phyloP scores from a whole-genome alignment of 2,113 vertebrate genomes.

The Cyanistes caeruleus region DNA sequence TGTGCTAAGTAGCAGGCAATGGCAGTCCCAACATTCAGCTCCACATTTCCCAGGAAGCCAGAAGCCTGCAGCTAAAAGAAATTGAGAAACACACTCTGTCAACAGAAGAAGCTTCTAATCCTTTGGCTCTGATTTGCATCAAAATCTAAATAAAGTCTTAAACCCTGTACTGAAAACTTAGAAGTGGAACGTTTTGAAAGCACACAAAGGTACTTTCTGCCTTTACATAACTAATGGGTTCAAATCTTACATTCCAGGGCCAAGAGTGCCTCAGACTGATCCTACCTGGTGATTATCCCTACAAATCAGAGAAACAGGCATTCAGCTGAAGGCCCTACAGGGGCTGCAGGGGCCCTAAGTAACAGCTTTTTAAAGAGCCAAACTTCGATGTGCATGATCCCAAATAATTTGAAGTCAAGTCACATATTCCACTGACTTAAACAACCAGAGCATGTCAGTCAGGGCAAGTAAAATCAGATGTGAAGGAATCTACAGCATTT shows the following conservation, averaged over 20 bases:
- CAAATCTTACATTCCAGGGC: not conserved
- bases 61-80: conserved; percentile 83
- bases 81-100: not conserved
- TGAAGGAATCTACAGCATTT: not conserved
- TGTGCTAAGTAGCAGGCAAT: conserved; percentile 92
- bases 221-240: not conserved
- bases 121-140: not conserved
- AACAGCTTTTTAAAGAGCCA: not conserved
- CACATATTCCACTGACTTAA: not conserved
- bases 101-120: not conserved
- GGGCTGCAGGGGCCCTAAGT: not conserved
- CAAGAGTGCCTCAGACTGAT: not conserved
- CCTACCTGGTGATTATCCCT: not conserved
- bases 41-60: conserved; percentile 84
- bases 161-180: not conserved
- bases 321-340: not conserved
- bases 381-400: not conserved
- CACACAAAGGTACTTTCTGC: not conserved
- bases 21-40: conserved; percentile 86
- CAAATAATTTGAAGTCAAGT: not conserved
- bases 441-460: not conserved
- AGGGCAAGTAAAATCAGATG: not conserved
- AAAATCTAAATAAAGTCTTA: not conserved
- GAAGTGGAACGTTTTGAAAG: not conserved
- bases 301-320: not conserved